Evolutionary conservation across 2,888 invertebrate species (phyloP).

Genomic region (Drosophila mercatorum): DNA sequence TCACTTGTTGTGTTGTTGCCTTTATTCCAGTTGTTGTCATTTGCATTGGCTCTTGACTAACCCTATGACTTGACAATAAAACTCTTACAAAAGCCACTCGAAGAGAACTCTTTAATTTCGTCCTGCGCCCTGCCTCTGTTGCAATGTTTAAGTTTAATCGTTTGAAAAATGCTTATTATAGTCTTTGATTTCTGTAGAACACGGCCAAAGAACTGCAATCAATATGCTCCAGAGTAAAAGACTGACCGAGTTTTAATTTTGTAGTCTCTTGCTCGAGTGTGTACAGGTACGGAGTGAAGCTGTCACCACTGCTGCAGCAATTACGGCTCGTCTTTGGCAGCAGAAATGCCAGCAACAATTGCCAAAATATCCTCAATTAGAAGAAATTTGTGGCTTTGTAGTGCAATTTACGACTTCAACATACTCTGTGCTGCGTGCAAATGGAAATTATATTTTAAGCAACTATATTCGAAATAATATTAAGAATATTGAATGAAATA

Average conservation of each 20-base stretch:
- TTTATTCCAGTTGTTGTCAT: constrained; percentile 20
- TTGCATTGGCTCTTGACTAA: constrained; percentile 13
- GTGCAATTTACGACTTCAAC: constrained; percentile 21
- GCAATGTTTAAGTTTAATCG: constrained; percentile 19
- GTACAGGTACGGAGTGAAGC: too few species aligned
- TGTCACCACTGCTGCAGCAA: constrained; percentile 10
- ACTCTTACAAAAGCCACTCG: constrained; percentile 18
- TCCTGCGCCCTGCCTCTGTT: neutral
- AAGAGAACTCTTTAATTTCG: constrained; percentile 23
- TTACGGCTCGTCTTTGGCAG: constrained; percentile 9
- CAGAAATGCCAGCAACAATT: constrained; percentile 53
- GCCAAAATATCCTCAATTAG: constrained; percentile 49
- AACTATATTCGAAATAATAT: neutral
- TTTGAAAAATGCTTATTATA: constrained; percentile 29
- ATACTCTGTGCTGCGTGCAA: neutral
- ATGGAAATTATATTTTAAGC: neutral
- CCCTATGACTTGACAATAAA: constrained; percentile 9
- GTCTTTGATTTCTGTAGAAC: constrained; percentile 7
- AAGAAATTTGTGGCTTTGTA: constrained; percentile 55
- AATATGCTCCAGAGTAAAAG: neutral
- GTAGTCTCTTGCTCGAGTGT: neutral
- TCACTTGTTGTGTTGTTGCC: constrained; percentile 24
- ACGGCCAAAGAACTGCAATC: neutral
- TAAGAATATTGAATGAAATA: neutral
- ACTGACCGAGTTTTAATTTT: constrained; percentile 28